Percentiles rank a stretch among this genome's conserved stretches.
phyloP scores from a whole-genome alignment of 2,888 invertebrate species.

The Aphrophora alni region DNA sequence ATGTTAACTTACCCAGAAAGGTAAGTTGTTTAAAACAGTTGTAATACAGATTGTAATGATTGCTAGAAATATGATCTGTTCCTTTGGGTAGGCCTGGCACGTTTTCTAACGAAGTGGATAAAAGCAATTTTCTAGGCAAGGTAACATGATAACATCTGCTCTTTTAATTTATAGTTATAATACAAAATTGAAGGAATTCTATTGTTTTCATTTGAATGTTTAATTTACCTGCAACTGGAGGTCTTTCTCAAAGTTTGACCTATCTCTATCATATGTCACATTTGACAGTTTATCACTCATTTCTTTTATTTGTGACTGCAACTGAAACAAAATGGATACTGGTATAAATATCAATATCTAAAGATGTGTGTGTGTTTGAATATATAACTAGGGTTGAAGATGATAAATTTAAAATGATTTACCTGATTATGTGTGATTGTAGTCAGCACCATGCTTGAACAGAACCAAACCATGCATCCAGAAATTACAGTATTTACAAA shows the following conservation, averaged over 20 bases:
- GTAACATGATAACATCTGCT: too few relatives aligned
- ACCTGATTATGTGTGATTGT: neutral
- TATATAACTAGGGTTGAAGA: neutral
- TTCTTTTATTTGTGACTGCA: neutral
- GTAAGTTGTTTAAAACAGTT: too few relatives aligned
- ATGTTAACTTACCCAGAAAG: too few relatives aligned
- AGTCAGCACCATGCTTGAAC: neutral
- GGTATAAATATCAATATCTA: neutral
- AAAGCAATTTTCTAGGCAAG: too few relatives aligned
- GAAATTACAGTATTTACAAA: too few relatives aligned
- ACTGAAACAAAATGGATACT: neutral
- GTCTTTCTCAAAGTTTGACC: conserved; percentile 18
- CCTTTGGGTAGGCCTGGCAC: too few relatives aligned
- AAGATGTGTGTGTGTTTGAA: neutral
- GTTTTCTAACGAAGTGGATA: too few relatives aligned
- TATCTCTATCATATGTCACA: neutral
- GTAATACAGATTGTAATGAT: too few relatives aligned
- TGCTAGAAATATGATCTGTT: too few relatives aligned
- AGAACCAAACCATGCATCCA: neutral
- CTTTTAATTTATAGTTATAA: too few relatives aligned
- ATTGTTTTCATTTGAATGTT: too few relatives aligned
- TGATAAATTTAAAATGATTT: neutral
- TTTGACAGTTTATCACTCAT: neutral
- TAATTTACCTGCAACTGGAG: conserved; percentile 25
- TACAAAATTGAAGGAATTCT: too few relatives aligned